Evolutionary conservation across 2,113 vertebrate genomes (phyloP).

Genomic region (Misgurnus mizolepis): DNA sequence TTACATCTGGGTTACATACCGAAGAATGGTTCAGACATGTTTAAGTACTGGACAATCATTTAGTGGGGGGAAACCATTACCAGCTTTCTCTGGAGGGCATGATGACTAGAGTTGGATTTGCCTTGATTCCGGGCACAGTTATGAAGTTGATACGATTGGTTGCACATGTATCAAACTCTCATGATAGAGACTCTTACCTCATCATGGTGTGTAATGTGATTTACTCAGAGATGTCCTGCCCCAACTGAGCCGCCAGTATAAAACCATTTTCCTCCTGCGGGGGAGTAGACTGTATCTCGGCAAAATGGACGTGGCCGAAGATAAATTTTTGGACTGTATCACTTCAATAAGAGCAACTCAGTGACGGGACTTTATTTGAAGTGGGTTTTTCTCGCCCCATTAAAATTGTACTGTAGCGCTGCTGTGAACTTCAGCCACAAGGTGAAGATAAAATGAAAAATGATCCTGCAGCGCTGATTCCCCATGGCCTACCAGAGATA

Average conservation of each 20-base stretch:
- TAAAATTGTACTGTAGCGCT: neutral
- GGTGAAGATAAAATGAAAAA: neutral
- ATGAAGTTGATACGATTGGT: neutral
- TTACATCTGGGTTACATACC: constrained; percentile 30
- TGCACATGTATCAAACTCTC: neutral
- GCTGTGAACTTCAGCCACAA: constrained; percentile 5
- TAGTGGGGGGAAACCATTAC: constrained; percentile 13
- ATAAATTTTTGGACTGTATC: neutral
- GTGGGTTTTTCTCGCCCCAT: neutral
- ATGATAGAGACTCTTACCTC: neutral
- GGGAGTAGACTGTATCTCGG: neutral
- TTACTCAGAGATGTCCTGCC: neutral
- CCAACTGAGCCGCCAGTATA: neutral
- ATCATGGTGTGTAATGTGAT: neutral
- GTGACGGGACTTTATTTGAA: neutral
- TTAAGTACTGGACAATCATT: constrained; percentile 33
- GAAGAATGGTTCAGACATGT: constrained; percentile 26
- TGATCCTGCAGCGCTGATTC: neutral
- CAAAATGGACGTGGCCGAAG: neutral
- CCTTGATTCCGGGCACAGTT: neutral
- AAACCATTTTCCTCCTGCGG: neutral
- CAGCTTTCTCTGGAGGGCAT: neutral
- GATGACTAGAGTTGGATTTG: neutral
- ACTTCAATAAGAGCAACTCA: neutral
- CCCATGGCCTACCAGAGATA: neutral